Evolutionary conservation across 2,888 invertebrate species (phyloP).

Genomic region (Abrostola tripartita): DNA sequence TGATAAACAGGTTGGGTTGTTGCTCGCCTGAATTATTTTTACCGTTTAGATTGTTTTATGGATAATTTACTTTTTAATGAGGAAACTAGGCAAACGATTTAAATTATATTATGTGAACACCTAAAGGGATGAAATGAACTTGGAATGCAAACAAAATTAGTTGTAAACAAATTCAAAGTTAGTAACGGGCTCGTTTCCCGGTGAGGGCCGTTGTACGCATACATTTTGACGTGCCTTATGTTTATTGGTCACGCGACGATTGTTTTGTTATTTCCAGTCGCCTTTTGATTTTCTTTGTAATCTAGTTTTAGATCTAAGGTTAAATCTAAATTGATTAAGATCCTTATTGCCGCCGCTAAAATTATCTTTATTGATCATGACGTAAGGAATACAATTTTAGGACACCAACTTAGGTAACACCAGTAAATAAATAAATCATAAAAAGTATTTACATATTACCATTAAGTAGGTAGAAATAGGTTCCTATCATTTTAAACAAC

Average conservation of each 20-base stretch:
- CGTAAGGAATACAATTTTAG: no score
- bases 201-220: conserved; percentile 6
- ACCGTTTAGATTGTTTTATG: conserved; percentile 24
- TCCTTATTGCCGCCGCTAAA: no score
- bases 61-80: conserved; percentile 5
- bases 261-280: conserved; percentile 1
- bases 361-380: no score
- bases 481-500: conserved; percentile 29
- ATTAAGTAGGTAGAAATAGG: no score
- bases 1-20: conserved; percentile 68
- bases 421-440: no score
- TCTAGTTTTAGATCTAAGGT: neutral
- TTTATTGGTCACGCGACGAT: conserved; percentile 3
- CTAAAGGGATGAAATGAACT: neutral
- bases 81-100: neutral
- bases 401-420: no score
- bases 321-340: no score
- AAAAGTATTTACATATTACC: no score
- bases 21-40: conserved; percentile 47
- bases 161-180: neutral
- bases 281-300: neutral
- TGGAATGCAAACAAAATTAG: neutral
- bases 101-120: no score
- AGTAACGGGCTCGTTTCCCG: conserved; percentile 10
- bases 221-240: conserved; percentile 1